phyloP scores from a whole-genome alignment of 2,113 vertebrate genomes.

The Lipophrys pholis region DNA sequence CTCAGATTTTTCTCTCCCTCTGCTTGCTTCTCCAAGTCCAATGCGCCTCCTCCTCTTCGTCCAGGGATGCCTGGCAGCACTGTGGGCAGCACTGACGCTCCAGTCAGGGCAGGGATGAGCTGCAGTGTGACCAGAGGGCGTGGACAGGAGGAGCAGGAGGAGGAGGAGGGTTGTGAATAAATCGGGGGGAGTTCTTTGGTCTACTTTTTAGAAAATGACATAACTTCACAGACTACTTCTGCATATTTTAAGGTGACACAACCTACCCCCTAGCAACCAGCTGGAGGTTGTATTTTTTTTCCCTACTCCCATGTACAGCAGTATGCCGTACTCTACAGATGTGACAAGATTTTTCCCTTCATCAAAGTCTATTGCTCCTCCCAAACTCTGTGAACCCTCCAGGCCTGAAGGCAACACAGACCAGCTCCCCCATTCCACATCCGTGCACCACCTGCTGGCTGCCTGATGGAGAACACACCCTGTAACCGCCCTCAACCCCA shows the following conservation, averaged over 20 bases:
- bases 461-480: conserved; percentile 30
- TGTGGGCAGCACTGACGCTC: conserved; percentile 55
- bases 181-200: conserved; percentile 57
- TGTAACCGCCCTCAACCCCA: not conserved
- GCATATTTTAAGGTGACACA: conserved; percentile 18
- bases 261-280: not conserved
- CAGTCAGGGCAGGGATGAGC: conserved; percentile 65
- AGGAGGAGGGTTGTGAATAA: conserved; percentile 38
- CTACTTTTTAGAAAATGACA: conserved; percentile 21
- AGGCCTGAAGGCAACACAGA: not conserved
- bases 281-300: not conserved
- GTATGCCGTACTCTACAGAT: conserved; percentile 24
- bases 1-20: conserved; percentile 41
- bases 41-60: conserved; percentile 61
- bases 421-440: conserved; percentile 38
- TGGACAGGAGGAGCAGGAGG: conserved; percentile 41
- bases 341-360: conserved; percentile 5
- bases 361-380: conserved; percentile 37
- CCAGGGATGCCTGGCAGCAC: conserved; percentile 68
- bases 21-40: conserved; percentile 40
- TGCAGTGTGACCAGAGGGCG: conserved; percentile 59
- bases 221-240: conserved; percentile 4
- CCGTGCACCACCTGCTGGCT: conserved; percentile 77
- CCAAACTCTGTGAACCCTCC: conserved; percentile 26
- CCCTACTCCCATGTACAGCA: not conserved